Evolutionary conservation across 2,888 invertebrate genomes (phyloP), one percentile per base, ranked within the genome.

Genomic region (Pterostichus madidus): DNA sequence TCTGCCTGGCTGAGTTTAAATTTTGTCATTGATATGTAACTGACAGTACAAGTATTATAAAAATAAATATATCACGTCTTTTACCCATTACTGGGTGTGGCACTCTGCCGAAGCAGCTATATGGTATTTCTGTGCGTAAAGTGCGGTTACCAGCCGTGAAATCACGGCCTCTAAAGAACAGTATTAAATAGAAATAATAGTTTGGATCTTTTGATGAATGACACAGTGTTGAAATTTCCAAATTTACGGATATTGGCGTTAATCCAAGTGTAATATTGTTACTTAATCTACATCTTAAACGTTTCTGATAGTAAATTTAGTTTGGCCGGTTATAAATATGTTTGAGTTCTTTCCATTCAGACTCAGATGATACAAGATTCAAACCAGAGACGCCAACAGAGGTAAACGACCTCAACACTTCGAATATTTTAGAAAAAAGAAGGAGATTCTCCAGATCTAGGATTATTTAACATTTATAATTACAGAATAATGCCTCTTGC

Each of bases 381-480:
- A 11, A 61, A 61, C 32, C 11, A 8, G 39, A 56, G 3, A 0
- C 8, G 56, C 17, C 17, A 24, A 64, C 73, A 49, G 52, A 75
- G 75, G 75, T 75, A 52, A 75, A 53, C 32, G 75, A 75, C 75
- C 52, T 73, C 46, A 31, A 15, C 39, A 39, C 4, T 44, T 32
- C 32, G 35, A 49, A 32, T n/a, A 52, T 73, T 73, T 73, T 17
- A n/a, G 35, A 64, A 44, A 64, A 44, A 44, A 71, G 17, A 71
- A 71, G 15, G 6, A 56, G 13, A 52, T 52, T 10, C n/a, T 13
- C 5, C 56, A 56, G 13, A 71, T 17, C 11, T 44, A 13, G 11
- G 68, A 71, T 71, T 71, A 71, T 71, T 71, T 44, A 71, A 71
- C 44, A 71, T 71, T 44, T 44, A 71, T 71, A 44, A 71, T 64